Evolutionary conservation across 2,797 vertebrate species (phyloP).

Genomic region (Podarcis siculus): DNA sequence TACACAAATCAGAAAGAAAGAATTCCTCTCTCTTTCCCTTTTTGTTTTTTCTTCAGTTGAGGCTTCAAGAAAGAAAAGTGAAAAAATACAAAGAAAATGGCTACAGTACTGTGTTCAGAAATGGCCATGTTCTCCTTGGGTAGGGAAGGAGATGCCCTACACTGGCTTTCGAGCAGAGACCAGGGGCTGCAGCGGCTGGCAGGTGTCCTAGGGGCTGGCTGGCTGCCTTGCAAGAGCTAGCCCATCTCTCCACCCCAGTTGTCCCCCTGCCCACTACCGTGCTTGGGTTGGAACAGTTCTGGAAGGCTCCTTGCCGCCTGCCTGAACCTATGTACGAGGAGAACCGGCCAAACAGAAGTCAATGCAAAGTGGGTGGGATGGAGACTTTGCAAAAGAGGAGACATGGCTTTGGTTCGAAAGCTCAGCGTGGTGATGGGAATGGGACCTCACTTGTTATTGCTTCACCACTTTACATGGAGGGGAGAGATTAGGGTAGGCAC

Average conservation of each 20-base stretch:
- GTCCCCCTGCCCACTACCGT: background rate
- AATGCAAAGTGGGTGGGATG: constrained; percentile 3
- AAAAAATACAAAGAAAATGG: constrained; percentile 55
- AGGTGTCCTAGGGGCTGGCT: background rate
- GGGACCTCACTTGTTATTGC: constrained; percentile 32
- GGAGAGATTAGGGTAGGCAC: background rate
- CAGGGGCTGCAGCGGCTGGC: background rate
- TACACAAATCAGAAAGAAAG: constrained; percentile 76
- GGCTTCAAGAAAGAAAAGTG: constrained; percentile 56
- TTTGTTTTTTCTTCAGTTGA: constrained; percentile 70
- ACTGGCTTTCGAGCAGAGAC: background rate
- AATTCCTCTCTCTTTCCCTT: constrained; percentile 8
- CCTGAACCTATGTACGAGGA: background rate
- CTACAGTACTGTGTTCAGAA: constrained; percentile 66
- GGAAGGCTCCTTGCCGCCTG: background rate
- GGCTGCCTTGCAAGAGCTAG: background rate
- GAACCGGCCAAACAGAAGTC: background rate
- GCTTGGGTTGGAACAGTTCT: background rate
- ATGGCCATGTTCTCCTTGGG: constrained; percentile 50
- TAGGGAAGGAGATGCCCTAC: constrained; percentile 4
- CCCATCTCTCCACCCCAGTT: background rate
- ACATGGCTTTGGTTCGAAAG: constrained; percentile 39
- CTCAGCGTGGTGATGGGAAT: background rate
- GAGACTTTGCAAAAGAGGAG: constrained; percentile 10
- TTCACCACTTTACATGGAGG: background rate